Percentiles rank a stretch among this genome's conserved stretches.
phyloP scores from a whole-genome alignment of 2,797 vertebrate species.

The Liasis olivaceus region DNA sequence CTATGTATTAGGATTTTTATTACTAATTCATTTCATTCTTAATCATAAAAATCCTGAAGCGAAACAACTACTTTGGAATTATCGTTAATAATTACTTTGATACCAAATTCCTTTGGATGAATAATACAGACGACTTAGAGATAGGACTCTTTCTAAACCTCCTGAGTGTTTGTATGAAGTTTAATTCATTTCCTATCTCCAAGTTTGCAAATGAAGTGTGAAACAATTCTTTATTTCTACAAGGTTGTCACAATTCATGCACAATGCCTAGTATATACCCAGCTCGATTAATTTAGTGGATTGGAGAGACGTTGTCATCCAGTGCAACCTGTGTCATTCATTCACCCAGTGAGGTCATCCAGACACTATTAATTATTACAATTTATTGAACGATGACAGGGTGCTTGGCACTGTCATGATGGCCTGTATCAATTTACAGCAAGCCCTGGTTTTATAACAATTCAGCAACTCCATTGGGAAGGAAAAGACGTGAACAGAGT shows the following conservation, averaged over 20 bases:
- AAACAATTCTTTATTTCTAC: slow-evolving; percentile 58
- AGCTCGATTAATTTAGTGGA: neutral
- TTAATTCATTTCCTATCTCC: slow-evolving; percentile 72
- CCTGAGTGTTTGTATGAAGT: slow-evolving; percentile 67
- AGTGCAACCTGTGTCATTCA: slow-evolving; percentile 6
- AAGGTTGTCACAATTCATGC: slow-evolving; percentile 56
- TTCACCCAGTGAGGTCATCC: slow-evolving; percentile 38
- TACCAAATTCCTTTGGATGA: slow-evolving; percentile 68
- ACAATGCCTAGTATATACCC: neutral
- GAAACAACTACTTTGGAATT: slow-evolving; percentile 67
- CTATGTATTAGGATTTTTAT: slow-evolving; percentile 66
- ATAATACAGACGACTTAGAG: slow-evolving; percentile 65
- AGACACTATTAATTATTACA: slow-evolving; percentile 37
- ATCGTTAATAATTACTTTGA: slow-evolving; percentile 72
- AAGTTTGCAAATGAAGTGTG: slow-evolving; percentile 71
- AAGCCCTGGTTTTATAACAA: neutral
- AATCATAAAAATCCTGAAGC: slow-evolving; percentile 72
- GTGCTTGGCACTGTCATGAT: slow-evolving; percentile 5
- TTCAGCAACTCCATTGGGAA: neutral
- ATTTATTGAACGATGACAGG: slow-evolving; percentile 29
- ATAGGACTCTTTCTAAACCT: slow-evolving; percentile 67
- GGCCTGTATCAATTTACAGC: neutral
- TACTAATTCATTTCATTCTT: slow-evolving; percentile 71
- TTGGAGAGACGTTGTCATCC: neutral
- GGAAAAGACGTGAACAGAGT: fast-evolving